These are phyloP conservation scores for Phocides pigmalion DNA, from an alignment of 1,140 invertebrate species.

Conservation along the genomic window DNA sequence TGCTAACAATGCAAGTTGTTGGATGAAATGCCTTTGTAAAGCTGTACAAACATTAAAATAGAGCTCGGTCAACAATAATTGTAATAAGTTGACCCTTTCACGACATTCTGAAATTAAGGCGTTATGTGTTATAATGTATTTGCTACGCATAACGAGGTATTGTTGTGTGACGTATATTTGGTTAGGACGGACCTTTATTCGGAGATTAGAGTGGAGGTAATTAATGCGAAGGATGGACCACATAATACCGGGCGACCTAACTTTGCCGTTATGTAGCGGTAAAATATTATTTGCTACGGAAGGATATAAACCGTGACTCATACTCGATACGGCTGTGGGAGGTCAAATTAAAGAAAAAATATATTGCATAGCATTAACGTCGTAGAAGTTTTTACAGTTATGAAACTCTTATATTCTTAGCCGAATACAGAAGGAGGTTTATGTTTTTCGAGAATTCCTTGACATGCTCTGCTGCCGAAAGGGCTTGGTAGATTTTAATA, in stretches of 20 bases:
- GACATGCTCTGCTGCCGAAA: too few relatives aligned
- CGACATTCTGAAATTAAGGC: slow-evolving; percentile 10
- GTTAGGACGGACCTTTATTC: slow-evolving; percentile 47
- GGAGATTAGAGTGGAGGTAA: slow-evolving; percentile 48
- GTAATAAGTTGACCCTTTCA: slow-evolving; percentile 19
- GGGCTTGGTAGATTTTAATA: too few relatives aligned
- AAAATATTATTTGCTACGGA: slow-evolving; percentile 28
- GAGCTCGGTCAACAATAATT: slow-evolving; percentile 5
- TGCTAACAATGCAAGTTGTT: neutral
- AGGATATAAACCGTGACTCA: slow-evolving; percentile 17
- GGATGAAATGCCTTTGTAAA: neutral
- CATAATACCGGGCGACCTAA: slow-evolving; percentile 26
- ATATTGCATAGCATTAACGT: too few relatives aligned
- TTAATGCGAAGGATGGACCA: slow-evolving; percentile 41
- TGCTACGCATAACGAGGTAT: slow-evolving; percentile 33
- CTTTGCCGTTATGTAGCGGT: slow-evolving; percentile 19
- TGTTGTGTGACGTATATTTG: slow-evolving; percentile 42
- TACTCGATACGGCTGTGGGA: neutral
- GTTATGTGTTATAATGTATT: slow-evolving; percentile 18
- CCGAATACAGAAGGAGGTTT: too few relatives aligned
- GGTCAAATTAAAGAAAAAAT: neutral
- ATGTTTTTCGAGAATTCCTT: too few relatives aligned
- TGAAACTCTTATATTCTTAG: too few relatives aligned
- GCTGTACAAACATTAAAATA: slow-evolving; percentile 10
- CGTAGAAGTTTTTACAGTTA: too few relatives aligned